phyloP scores from a whole-genome alignment of 1,140 invertebrate genomes.

The Dendrolimus punctatus region DNA sequence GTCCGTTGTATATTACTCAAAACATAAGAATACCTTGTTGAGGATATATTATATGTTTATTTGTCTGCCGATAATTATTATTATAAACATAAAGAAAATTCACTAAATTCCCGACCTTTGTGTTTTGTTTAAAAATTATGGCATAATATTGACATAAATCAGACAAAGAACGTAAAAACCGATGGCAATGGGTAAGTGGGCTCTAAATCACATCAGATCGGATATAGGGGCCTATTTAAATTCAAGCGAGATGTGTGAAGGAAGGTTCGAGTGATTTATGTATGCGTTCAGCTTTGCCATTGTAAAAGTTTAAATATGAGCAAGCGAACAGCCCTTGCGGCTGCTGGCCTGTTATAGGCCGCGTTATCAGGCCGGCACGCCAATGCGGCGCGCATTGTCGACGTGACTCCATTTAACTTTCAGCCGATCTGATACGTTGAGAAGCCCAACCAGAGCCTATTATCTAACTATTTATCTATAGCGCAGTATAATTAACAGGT shows the following conservation, averaged over 20 bases:
- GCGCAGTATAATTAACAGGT: not conserved
- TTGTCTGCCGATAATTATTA: too few relatives aligned
- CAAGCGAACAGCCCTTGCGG: constrained; percentile 8
- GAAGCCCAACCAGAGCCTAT: constrained; percentile 7
- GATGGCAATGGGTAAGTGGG: constrained; percentile 24
- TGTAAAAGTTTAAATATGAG: constrained; percentile 59
- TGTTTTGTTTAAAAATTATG: too few relatives aligned
- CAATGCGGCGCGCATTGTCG: constrained; percentile 7
- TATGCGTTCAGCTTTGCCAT: constrained; percentile 28
- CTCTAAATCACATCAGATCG: constrained; percentile 46
- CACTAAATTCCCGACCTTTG: too few relatives aligned
- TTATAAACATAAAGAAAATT: too few relatives aligned
- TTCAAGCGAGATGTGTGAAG: constrained; percentile 53
- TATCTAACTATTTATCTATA: constrained; percentile 8
- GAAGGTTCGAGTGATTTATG: constrained; percentile 54
- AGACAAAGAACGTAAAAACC: constrained; percentile 20
- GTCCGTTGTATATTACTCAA: too few relatives aligned
- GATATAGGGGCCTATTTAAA: constrained; percentile 52
- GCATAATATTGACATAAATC: constrained; percentile 19
- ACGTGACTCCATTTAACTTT: constrained; percentile 21
- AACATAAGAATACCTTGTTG: too few relatives aligned
- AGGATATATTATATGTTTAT: too few relatives aligned
- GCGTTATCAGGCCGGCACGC: constrained; percentile 9
- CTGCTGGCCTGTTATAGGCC: constrained; percentile 3
- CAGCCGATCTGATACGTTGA: constrained; percentile 8